Base-by-base conservation (phyloP, 2,113 vertebrate species). In the Seriola rivoliana region DNA sequence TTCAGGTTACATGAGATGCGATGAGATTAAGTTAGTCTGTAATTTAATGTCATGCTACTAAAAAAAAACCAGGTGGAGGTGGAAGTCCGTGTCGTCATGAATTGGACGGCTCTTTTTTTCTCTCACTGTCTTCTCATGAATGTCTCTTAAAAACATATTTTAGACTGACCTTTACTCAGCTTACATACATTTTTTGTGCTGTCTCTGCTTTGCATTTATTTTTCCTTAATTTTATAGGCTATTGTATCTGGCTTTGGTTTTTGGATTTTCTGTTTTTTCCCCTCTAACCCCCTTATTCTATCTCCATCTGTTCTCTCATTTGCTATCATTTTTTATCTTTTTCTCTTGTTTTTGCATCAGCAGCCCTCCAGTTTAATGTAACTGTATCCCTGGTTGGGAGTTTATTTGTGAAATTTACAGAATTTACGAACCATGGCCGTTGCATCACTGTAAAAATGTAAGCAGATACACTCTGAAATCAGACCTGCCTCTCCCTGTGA, bases 1-100 rank as follows among this genome's bases (percentile, higher is more conserved):
- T 90, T 81, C 79, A 34, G 70, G 88, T 88, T 87, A 89, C 85
- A 86, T 50, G 85, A 87, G 86, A 71, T 58, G 44, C 84, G 80
- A 88, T 88, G 83, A 85, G 88, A 91, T 90, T 82, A 87, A 60
- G 59, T 59, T 71, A 52, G 68, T 64, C 67, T 69, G 62, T 91
- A 93, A 93, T 88, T 75, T 78, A 87, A 93, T 92, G 85, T 90
- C 88, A 91, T 75, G 91, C 89, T 70, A 40, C 82, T 86, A 72
- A 46, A 29, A 58, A 29, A 54, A 86, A 68, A 40, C 55, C 63
- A 85, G 64, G 75, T 81, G 80, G 78, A 87, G 50, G 57, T 25
- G 67, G 67, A 71, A 75, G 38, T 32, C 25, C 50, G 14, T 16
- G 13, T 60, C 25, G 23, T 58, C 46, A 55, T 75, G 16, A 72